Evolutionary conservation across 2,888 invertebrate species (phyloP).

Genomic region (Hydrotaea cyrtoneurina): DNA sequence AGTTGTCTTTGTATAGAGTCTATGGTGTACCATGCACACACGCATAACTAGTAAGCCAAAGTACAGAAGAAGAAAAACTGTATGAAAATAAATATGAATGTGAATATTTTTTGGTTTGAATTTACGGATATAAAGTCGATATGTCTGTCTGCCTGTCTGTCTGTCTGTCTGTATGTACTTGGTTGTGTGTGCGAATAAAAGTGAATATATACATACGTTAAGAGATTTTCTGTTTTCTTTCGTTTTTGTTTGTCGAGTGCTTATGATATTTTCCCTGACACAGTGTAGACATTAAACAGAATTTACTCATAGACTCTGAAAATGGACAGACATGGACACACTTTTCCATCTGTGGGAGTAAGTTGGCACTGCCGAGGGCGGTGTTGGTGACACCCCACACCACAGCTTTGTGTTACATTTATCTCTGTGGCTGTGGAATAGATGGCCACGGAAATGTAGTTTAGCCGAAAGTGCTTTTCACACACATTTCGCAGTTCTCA

Average conservation of each 20-base stretch:
- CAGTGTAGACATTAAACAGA: neutral
- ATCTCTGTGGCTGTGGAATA: too few relatives aligned
- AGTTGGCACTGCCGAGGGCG: neutral
- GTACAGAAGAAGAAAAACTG: neutral
- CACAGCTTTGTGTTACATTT: too few relatives aligned
- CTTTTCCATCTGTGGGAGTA: neutral
- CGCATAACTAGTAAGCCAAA: neutral
- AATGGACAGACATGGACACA: neutral
- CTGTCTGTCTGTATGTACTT: too few relatives aligned
- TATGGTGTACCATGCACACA: too few relatives aligned
- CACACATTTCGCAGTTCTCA: too few relatives aligned
- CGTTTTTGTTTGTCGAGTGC: neutral
- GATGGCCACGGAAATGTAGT: too few relatives aligned
- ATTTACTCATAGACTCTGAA: neutral
- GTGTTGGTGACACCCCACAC: too few relatives aligned
- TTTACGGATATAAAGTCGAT: neutral
- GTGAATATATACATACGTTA: neutral
- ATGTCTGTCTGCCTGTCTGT: too few relatives aligned
- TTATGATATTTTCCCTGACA: neutral
- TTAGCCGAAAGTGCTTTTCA: too few relatives aligned
- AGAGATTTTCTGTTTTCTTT: neutral
- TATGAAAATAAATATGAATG: neutral
- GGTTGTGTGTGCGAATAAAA: neutral
- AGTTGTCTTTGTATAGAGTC: neutral
- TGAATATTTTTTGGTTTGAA: neutral